Evolutionary conservation across 2,888 invertebrate species (phyloP).

Genomic region (Drosophila tripunctata): DNA sequence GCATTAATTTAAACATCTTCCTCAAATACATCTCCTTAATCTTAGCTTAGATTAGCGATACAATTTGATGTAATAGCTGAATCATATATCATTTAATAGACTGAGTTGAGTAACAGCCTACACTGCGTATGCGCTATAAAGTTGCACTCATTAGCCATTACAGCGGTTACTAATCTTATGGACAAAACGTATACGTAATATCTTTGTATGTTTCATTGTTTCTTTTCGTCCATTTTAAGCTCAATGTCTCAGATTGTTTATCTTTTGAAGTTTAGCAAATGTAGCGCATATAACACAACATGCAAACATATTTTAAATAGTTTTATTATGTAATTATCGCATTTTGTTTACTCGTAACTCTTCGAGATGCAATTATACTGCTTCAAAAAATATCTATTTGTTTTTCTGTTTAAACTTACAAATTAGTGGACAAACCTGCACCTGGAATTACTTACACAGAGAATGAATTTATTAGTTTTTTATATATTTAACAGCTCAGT

Average conservation of each 20-base stretch:
- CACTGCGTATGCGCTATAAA: conserved; percentile 1
- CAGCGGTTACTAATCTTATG: too few species aligned
- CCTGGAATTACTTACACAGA: too few species aligned
- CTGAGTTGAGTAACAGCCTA: neutral
- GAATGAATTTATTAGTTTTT: too few species aligned
- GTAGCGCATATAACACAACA: neutral
- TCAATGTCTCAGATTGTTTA: neutral
- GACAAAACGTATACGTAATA: too few species aligned
- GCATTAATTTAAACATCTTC: conserved; percentile 18
- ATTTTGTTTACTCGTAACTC: neutral
- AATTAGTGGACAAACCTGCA: too few species aligned
- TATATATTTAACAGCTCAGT: too few species aligned
- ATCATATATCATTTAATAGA: too few species aligned
- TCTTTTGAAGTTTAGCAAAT: neutral
- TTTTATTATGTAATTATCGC: conserved; percentile 5
- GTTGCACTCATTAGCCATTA: neutral
- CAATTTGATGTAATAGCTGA: neutral
- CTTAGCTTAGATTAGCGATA: neutral
- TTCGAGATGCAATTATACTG: conserved; percentile 10
- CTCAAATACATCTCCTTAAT: conserved; percentile 2
- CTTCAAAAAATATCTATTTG: too few species aligned
- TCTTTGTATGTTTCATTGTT: neutral
- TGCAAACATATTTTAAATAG: neutral
- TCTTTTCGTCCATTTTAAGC: neutral
- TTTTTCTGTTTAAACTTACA: too few species aligned